These are phyloP conservation scores for Eretmochelys imbricata DNA, from an alignment of 2,113 vertebrate genomes.

Conservation along the genomic window DNA sequence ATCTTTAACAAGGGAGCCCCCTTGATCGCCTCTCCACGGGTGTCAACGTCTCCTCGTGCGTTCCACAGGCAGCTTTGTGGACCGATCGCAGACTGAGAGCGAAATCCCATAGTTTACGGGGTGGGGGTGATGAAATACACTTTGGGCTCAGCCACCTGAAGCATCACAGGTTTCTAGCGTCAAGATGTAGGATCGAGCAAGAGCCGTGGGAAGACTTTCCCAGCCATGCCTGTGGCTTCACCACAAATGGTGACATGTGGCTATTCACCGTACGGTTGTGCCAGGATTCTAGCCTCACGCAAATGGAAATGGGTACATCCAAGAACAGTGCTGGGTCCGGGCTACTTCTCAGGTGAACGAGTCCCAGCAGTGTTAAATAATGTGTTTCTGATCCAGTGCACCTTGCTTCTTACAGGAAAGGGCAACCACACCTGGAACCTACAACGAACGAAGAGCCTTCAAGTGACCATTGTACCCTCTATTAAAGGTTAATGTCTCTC, in stretches of 20 bases:
- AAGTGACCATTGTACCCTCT: slow-evolving; percentile 81
- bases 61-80: background rate
- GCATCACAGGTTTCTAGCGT: background rate
- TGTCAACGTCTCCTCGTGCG: background rate
- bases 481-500: slow-evolving; percentile 76
- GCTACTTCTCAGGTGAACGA: background rate
- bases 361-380: background rate
- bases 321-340: background rate
- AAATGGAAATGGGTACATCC: background rate
- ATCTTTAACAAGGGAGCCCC: background rate
- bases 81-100: background rate
- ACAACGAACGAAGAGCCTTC: slow-evolving; percentile 79
- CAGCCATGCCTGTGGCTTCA: background rate
- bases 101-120: background rate
- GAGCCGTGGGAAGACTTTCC: background rate
- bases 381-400: background rate
- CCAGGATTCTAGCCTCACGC: background rate
- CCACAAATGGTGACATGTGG: too few relatives aligned
- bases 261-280: background rate
- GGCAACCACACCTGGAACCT: slow-evolving; percentile 82
- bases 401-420: slow-evolving; percentile 52
- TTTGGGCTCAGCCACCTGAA: background rate
- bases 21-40: background rate
- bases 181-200: background rate
- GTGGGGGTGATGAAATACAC: background rate